These are phyloP conservation scores for Drosophila repletoides DNA, from an alignment of 1,140 invertebrate species.

Conservation along the genomic window DNA sequence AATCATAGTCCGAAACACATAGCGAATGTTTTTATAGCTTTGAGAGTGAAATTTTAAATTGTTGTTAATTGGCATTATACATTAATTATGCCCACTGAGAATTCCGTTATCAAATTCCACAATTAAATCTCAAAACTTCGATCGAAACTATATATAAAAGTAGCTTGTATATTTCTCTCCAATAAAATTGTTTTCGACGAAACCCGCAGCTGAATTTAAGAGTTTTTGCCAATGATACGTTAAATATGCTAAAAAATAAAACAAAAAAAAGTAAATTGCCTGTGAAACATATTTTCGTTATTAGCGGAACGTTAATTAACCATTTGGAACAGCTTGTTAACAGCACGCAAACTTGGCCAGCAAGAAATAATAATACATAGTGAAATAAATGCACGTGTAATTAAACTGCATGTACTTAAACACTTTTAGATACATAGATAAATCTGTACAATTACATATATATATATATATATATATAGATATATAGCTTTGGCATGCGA, in stretches of 20 bases:
- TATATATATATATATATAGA: too few relatives aligned
- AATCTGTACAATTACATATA: too few relatives aligned
- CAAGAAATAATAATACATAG: neutral
- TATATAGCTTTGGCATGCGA: too few relatives aligned
- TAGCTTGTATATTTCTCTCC: too few relatives aligned
- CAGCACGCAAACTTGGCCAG: constrained; percentile 7
- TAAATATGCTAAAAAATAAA: constrained; percentile 23
- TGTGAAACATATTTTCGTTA: constrained; percentile 15
- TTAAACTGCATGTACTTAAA: neutral
- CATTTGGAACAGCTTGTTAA: constrained; percentile 29
- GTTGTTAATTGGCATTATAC: neutral
- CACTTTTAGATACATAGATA: too few relatives aligned
- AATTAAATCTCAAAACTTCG: too few relatives aligned
- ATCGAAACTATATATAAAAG: too few relatives aligned
- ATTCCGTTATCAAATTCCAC: neutral
- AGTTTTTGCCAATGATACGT: constrained; percentile 14
- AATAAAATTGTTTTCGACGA: too few relatives aligned
- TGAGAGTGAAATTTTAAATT: neutral
- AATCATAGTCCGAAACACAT: too few relatives aligned
- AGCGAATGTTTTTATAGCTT: neutral
- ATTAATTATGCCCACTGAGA: neutral
- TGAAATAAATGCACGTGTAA: neutral
- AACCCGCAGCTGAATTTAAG: neutral
- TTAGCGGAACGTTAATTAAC: constrained; percentile 25
- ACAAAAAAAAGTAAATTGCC: too few relatives aligned